A percentile compares a stretch with the other conserved stretches of the same genome.
These are phyloP conservation scores for Callosobruchus maculatus DNA, from an alignment of 2,888 invertebrate species.

Conservation along the genomic window DNA sequence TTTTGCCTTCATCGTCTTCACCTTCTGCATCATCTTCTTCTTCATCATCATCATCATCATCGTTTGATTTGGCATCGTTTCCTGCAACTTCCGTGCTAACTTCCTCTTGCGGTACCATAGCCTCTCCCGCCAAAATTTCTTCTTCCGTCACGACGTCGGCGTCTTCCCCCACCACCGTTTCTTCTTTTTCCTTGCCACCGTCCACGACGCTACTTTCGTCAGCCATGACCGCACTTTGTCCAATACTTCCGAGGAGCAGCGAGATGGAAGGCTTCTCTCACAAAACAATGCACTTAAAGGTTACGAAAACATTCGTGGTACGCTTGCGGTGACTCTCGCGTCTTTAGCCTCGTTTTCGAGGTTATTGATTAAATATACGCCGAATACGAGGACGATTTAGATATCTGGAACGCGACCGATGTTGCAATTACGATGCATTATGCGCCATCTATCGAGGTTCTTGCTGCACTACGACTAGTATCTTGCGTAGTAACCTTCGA, in stretches of 20 bases:
- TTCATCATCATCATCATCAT: slow-evolving; percentile 29
- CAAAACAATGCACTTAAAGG: not conserved
- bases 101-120: slow-evolving; percentile 20
- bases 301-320: not conserved
- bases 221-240: not conserved
- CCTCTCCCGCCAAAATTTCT: slow-evolving; percentile 41
- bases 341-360: not conserved
- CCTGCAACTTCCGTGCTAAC: not conserved
- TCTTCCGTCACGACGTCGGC: slow-evolving; percentile 36
- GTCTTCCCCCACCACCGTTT: not conserved
- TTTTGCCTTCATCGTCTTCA: slow-evolving; percentile 20
- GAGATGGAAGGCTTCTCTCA: not conserved
- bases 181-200: not conserved
- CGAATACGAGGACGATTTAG: not conserved
- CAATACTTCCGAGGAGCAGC: not conserved
- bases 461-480: too few species aligned
- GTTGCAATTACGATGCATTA: not conserved
- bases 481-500: not conserved
- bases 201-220: not conserved
- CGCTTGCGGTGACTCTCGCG: not conserved
- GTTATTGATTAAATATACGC: not conserved
- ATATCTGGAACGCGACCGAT: not conserved
- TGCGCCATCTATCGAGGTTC: not conserved
- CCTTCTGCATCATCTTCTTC: slow-evolving; percentile 19
- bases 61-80: slow-evolving; percentile 14